Percentiles rank a stretch among this genome's conserved stretches.
phyloP scores from a whole-genome alignment of 2,888 invertebrate genomes.

The Erynnis tages region DNA sequence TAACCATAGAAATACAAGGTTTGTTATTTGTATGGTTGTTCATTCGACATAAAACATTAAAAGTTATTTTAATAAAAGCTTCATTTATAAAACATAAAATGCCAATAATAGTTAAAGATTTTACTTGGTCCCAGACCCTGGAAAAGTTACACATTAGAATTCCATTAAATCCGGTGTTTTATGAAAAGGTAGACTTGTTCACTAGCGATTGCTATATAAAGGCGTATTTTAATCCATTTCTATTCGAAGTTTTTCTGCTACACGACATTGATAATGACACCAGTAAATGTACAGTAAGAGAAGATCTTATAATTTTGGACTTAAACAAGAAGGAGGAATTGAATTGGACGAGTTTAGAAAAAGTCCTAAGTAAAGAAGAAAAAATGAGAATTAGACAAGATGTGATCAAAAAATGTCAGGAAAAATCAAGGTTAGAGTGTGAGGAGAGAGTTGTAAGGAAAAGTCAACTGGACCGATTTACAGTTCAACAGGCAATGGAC shows the following conservation, averaged over 20 bases:
- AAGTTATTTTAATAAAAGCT: too few species aligned
- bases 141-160: conserved; percentile 83
- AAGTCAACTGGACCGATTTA: conserved; percentile 78
- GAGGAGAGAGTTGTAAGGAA: conserved; percentile 78
- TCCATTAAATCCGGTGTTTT: conserved; percentile 83
- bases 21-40: too few species aligned
- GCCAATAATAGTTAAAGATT: conserved; percentile 89
- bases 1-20: too few species aligned
- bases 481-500: conserved; percentile 74
- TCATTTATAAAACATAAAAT: conserved; percentile 63
- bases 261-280: conserved; percentile 81
- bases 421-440: conserved; percentile 74
- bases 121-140: conserved; percentile 87
- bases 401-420: conserved; percentile 79
- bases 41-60: too few species aligned
- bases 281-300: conserved; percentile 84
- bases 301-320: conserved; percentile 84
- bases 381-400: conserved; percentile 80
- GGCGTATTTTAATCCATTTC: conserved; percentile 86
- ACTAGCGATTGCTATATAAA: conserved; percentile 87
- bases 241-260: conserved; percentile 88
- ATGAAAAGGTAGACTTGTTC: conserved; percentile 86
- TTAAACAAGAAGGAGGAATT: conserved; percentile 81
- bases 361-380: conserved; percentile 78
- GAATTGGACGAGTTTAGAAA: conserved; percentile 82